Base-by-base conservation (phyloP, 2,888 invertebrate genomes). In the Hoplodrina blanda region DNA sequence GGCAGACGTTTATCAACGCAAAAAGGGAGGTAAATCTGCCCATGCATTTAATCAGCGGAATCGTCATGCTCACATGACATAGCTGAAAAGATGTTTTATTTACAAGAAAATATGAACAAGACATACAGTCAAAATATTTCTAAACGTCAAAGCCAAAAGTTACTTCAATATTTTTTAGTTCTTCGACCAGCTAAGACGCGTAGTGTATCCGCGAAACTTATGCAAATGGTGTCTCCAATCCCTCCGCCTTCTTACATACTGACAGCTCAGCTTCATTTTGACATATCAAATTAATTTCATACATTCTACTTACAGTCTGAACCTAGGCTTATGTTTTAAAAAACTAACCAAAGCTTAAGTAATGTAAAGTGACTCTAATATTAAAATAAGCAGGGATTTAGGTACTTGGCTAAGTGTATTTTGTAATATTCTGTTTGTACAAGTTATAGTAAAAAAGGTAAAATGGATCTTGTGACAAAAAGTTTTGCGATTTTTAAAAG, bases 141-240 rank as follows among this genome's bases (percentile, higher is more conserved):
- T 17, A 19, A 13, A 2, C 20, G 0, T 49, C 17, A 2, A 17
- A 62, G 7, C 13, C 13, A 17, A 25, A 55, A 56, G 54, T 55
- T 33, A 61, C 56, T 63, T 76, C 56, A 57, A 69, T 46, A n/a
- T 53, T 44, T 53, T 64, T 20, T 69, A 62, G 78, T 53, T 81
- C 77, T 33, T 25, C 46, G 72, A 46, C 59, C 8, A 54, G 49
- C 56, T 50, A 65, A 50, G 65, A 25, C 65, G 61, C 37, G 30
- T 57, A 46, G 65, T 63, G 49, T 82, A 82, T 82, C 81, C 85
- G 87, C 82, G 80, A 87, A 89, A 89, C 84, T 89, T 92, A 91
- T 91, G 92, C 85, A 89, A 91, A 92, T 91, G 81, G 81, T 37
- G 82, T 73, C 79, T 82, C 81, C 83, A 86, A 86, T 86, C 87